These are phyloP conservation scores for Pycnomerus fuliginosus DNA, from an alignment of 2,888 invertebrate genomes.

Conservation along the genomic window DNA sequence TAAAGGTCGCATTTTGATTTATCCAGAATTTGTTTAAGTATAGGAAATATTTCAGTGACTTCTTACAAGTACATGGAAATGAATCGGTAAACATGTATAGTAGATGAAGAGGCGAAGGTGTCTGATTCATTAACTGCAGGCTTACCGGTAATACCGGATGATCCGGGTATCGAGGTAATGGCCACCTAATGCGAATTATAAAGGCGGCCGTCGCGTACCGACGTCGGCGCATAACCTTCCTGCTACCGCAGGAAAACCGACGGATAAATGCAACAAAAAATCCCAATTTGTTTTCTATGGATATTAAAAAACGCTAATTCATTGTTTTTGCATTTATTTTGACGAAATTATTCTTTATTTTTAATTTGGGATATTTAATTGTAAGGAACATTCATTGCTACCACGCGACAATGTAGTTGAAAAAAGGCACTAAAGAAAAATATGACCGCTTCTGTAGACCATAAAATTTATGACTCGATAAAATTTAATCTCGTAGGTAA, in stretches of 20 bases:
- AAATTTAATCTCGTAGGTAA: slow-evolving; percentile 38
- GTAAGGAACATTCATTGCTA: too few relatives aligned
- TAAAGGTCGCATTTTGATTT: too few relatives aligned
- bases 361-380: too few relatives aligned
- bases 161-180: slow-evolving; percentile 50
- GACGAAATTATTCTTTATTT: too few relatives aligned
- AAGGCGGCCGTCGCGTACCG: slow-evolving; percentile 36
- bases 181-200: slow-evolving; percentile 49
- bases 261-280: too few relatives aligned
- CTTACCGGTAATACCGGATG: slow-evolving; percentile 48
- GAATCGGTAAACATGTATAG: slow-evolving; percentile 21
- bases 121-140: slow-evolving; percentile 49
- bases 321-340: too few relatives aligned
- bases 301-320: too few relatives aligned
- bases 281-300: too few relatives aligned
- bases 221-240: slow-evolving; percentile 19
- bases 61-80: slow-evolving; percentile 9
- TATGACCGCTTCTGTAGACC: slow-evolving; percentile 18
- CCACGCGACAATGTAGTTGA: too few relatives aligned
- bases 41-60: too few relatives aligned
- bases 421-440: slow-evolving; percentile 13
- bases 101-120: slow-evolving; percentile 32
- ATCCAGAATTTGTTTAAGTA: too few relatives aligned
- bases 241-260: slow-evolving; percentile 4
- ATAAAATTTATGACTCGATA: slow-evolving; percentile 42